These are phyloP conservation scores for Trachymyrmex septentrionalis DNA, from an alignment of 1,140 invertebrate species.

Conservation along the genomic window DNA sequence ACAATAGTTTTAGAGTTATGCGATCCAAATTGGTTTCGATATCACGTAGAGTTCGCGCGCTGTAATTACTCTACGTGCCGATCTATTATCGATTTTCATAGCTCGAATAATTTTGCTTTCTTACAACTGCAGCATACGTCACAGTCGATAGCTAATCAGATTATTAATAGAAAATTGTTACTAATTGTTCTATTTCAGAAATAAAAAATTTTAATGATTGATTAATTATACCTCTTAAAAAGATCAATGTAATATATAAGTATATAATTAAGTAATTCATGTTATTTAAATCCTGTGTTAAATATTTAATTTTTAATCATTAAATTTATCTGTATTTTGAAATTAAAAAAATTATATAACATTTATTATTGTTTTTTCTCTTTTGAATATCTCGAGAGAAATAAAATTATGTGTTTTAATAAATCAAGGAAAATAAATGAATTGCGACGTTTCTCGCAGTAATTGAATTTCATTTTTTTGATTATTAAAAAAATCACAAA, in stretches of 20 bases:
- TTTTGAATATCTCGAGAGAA: background rate
- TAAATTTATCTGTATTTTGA: background rate
- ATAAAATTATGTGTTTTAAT: background rate
- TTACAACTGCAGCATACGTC: background rate
- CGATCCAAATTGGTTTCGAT: background rate
- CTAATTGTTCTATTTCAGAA: background rate
- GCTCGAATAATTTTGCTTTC: background rate
- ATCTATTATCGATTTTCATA: constrained; percentile 23
- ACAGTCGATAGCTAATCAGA: background rate
- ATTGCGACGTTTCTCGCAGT: background rate
- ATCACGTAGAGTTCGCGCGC: background rate
- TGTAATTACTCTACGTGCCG: constrained; percentile 13
- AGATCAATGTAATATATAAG: background rate
- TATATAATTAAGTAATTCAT: background rate
- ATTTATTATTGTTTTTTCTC: background rate
- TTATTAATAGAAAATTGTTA: background rate
- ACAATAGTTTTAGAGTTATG: constrained; percentile 22
- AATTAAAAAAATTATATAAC: background rate
- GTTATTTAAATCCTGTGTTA: background rate
- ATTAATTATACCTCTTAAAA: background rate
- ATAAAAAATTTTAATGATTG: background rate
- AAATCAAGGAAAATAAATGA: background rate
- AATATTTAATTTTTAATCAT: background rate
- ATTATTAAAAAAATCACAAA: background rate
- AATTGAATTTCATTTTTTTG: background rate